Conservation (phyloP, 1,140 invertebrate genomes). For the Calephelis nemesis region DNA sequence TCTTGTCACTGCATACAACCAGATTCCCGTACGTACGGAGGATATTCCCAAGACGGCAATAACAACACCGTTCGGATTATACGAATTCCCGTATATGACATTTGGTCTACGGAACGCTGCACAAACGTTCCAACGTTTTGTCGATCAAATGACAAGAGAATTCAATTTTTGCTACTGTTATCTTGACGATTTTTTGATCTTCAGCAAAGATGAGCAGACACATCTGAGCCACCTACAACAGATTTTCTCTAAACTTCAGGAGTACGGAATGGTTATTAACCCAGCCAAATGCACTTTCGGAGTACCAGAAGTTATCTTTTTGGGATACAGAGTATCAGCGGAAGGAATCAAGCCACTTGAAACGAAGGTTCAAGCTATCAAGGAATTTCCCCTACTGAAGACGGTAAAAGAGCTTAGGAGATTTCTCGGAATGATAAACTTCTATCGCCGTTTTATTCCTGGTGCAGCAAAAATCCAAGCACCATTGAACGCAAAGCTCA, state of each 20-base stretch:
- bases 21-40: background rate
- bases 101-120: background rate
- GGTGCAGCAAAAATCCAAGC: background rate
- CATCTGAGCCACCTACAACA: background rate
- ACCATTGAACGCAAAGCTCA: background rate
- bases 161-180: background rate
- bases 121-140: conserved; percentile 5
- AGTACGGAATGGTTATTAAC: background rate
- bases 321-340: background rate
- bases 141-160: background rate
- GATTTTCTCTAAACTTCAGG: background rate
- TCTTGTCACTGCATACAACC: background rate
- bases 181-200: background rate
- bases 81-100: conserved; percentile 2
- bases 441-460: conserved; percentile 1
- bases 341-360: background rate
- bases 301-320: background rate
- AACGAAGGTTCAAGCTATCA: background rate
- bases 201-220: background rate
- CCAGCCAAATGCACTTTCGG: background rate
- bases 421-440: background rate
- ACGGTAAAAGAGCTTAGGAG: background rate
- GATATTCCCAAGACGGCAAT: background rate
- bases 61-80: conserved; percentile 1
- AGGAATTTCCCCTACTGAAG: background rate